Conservation (phyloP, 1,140 invertebrate species). For the Sitobion miscanthi region DNA sequence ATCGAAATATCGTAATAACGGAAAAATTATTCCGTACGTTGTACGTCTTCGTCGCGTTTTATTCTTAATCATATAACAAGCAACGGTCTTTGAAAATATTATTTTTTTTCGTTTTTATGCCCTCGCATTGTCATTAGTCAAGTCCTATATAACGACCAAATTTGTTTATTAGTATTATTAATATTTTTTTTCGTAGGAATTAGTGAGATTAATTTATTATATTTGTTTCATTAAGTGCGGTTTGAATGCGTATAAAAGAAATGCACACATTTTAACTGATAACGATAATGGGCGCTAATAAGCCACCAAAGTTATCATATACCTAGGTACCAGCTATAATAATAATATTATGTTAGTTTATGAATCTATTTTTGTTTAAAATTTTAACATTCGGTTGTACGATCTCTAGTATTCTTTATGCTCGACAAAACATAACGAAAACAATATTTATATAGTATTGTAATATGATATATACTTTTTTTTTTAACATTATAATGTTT, state of each 20-base stretch:
- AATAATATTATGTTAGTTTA: constrained; percentile 18
- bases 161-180: constrained; percentile 18
- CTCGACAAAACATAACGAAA: constrained; percentile 44
- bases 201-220: constrained; percentile 53
- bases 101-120: background rate
- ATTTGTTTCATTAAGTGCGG: background rate
- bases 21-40: background rate
- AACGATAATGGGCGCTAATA: constrained; percentile 22
- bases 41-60: background rate
- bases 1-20: background rate
- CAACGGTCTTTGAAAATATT: background rate
- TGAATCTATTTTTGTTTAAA: constrained; percentile 37
- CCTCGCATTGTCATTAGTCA: constrained; percentile 37
- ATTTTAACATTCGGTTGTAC: constrained; percentile 28
- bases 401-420: constrained; percentile 48
- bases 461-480: background rate
- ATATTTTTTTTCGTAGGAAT: background rate
- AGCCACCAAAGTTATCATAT: background rate
- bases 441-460: constrained; percentile 23
- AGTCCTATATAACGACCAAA: constrained; percentile 17
- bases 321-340: background rate
- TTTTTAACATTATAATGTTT: constrained; percentile 16
- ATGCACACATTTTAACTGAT: background rate
- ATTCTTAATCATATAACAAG: background rate
- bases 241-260: background rate